Conservation (phyloP, 2,888 invertebrate genomes). For the Megastigmus dorsalis region DNA sequence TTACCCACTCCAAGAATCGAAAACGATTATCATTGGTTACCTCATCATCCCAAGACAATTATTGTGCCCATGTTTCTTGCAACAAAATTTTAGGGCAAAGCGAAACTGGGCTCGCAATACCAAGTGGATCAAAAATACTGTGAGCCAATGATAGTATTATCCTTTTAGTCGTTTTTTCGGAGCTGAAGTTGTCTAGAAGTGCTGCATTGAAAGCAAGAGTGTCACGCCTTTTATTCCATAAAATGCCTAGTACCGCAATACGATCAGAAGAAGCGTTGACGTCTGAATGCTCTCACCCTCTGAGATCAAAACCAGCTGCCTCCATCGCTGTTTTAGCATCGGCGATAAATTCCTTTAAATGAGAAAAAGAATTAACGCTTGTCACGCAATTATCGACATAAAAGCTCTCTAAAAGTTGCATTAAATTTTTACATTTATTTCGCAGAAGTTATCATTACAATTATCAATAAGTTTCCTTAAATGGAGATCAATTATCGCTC, state of each 20-base stretch:
- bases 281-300: neutral
- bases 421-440: neutral
- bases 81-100: neutral
- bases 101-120: neutral
- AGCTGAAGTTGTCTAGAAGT: too few relatives aligned
- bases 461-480: neutral
- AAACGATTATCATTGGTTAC: neutral
- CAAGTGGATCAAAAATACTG: neutral
- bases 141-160: neutral
- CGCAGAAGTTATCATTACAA: neutral
- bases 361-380: neutral
- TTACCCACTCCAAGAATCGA: neutral
- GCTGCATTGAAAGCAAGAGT: neutral
- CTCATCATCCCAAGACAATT: neutral
- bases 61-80: neutral
- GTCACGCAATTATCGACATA: constrained; percentile 21
- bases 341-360: neutral
- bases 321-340: constrained; percentile 6
- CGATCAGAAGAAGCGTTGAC: neutral
- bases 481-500: neutral
- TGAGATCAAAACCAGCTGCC: neutral
- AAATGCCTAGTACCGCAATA: neutral
- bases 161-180: neutral
- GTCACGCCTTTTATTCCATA: neutral
- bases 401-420: constrained; percentile 1